These are phyloP conservation scores for Thripadectes ignobilis DNA, from an alignment of 2,797 vertebrate genomes.

Conservation along the genomic window DNA sequence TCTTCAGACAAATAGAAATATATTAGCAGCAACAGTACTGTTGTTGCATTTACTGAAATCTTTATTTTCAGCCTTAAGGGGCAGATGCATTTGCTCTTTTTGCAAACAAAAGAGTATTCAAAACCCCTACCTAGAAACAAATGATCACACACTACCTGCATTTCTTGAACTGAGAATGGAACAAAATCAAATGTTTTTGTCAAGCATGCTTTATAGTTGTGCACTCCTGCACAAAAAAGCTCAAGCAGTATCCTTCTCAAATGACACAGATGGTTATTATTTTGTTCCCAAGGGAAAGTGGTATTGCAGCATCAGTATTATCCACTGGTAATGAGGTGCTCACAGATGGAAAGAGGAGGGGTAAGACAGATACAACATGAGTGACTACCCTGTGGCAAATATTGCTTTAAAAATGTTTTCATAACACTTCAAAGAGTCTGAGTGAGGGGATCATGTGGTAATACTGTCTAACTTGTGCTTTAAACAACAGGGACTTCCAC, in stretches of 20 bases:
- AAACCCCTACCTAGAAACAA: neutral
- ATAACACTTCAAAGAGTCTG: slow-evolving; percentile 52
- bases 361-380: slow-evolving; percentile 17
- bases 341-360: slow-evolving; percentile 38
- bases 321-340: slow-evolving; percentile 52
- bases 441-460: slow-evolving; percentile 42
- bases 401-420: slow-evolving; percentile 60
- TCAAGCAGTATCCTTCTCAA: neutral
- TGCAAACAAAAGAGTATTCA: neutral
- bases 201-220: neutral
- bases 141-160: neutral
- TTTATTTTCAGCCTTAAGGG: slow-evolving; percentile 10
- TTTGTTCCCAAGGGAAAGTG: slow-evolving; percentile 52
- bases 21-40: neutral
- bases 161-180: slow-evolving; percentile 3
- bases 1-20: neutral
- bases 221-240: neutral
- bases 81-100: neutral
- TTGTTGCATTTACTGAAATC: neutral
- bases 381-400: slow-evolving; percentile 58
- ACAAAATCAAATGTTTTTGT: neutral
- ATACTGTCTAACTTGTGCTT: slow-evolving; percentile 7
- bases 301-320: slow-evolving; percentile 39
- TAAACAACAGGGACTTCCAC: slow-evolving; percentile 30
- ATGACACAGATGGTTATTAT: slow-evolving; percentile 33